Percentiles rank a stretch among this genome's conserved stretches.
Evolutionary conservation across 2,113 vertebrate species (phyloP).

Genomic region (Hypanus sabinus): DNA sequence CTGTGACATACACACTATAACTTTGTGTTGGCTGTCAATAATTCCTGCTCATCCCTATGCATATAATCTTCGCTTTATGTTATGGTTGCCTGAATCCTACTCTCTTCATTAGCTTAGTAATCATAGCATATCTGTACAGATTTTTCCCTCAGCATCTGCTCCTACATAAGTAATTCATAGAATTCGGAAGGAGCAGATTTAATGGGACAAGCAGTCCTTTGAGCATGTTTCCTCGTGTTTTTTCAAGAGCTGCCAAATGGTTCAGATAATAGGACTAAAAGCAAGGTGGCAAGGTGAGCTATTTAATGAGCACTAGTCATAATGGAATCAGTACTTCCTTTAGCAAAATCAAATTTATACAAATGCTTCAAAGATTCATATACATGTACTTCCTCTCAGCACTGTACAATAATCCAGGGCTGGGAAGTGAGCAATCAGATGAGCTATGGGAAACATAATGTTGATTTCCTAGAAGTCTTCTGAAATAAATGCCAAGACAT

Average conservation of each 20-base stretch:
- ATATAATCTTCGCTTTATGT: background rate
- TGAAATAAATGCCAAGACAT: background rate
- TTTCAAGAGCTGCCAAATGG: background rate
- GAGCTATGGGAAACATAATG: background rate
- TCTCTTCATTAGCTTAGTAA: constrained; percentile 1
- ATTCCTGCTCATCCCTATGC: background rate
- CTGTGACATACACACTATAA: background rate
- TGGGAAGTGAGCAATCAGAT: background rate
- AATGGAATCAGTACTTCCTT: background rate
- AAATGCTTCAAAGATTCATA: background rate
- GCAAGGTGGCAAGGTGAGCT: background rate
- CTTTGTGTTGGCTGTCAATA: background rate
- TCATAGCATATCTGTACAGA: background rate
- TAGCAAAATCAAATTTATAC: background rate
- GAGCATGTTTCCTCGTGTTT: background rate
- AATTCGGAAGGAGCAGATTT: background rate
- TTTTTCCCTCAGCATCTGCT: background rate
- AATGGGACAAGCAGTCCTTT: background rate
- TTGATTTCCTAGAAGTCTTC: background rate
- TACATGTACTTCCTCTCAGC: background rate
- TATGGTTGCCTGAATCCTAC: background rate
- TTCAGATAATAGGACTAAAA: background rate
- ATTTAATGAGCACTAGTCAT: background rate
- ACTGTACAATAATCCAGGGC: background rate
- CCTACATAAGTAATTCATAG: background rate